These are phyloP conservation scores for Alces alces DNA, from an alignment of 2,113 vertebrate species.

Conservation along the genomic window DNA sequence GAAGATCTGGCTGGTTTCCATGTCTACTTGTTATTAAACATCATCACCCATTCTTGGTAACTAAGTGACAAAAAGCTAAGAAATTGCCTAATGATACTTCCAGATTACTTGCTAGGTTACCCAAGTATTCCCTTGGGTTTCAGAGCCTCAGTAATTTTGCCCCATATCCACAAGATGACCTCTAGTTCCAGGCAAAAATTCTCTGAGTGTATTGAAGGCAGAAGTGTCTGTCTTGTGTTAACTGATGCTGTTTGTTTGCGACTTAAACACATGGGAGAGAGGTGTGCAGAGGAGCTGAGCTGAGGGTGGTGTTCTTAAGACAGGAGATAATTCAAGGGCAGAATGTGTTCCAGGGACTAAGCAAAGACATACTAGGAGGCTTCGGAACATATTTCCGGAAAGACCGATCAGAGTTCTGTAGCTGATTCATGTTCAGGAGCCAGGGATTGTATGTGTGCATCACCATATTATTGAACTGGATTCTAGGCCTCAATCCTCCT, in stretches of 20 bases:
- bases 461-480: background rate
- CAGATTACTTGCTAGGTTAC: background rate
- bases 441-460: rapidly evolving
- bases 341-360: background rate
- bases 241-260: background rate
- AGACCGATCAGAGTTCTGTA: background rate
- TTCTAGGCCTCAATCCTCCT: background rate
- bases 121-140: background rate
- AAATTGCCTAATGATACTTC: background rate
- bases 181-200: background rate
- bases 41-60: background rate
- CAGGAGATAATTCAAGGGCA: background rate
- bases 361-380: background rate
- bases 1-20: background rate
- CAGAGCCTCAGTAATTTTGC: background rate
- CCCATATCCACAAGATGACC: background rate
- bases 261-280: background rate
- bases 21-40: background rate
- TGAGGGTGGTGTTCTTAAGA: background rate
- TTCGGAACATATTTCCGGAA: background rate
- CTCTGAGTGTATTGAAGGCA: background rate
- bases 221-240: background rate
- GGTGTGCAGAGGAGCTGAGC: background rate
- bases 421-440: background rate
- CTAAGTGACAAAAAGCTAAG: background rate